Conservation (phyloP, 2,888 invertebrate species). For the Rhamphomyia laevipes region DNA sequence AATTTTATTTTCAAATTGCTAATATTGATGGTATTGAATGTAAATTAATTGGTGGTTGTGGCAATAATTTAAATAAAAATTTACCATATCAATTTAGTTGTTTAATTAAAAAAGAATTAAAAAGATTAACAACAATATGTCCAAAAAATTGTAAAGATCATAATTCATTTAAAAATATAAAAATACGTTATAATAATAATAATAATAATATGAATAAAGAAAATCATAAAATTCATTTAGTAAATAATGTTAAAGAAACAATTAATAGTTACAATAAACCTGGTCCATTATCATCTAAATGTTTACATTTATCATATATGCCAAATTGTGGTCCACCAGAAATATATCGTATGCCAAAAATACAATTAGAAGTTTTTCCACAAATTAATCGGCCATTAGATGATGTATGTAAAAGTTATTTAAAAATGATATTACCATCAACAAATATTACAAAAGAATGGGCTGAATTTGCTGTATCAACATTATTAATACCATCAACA, state of each 20-base stretch:
- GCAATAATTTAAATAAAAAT: slow-evolving; percentile 27
- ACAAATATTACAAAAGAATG: slow-evolving; percentile 33
- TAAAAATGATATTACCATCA: slow-evolving; percentile 32
- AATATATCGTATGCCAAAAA: slow-evolving; percentile 32
- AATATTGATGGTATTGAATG: slow-evolving; percentile 24
- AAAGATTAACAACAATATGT: slow-evolving; percentile 22
- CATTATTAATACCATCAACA: slow-evolving; percentile 18
- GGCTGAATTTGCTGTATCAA: slow-evolving; percentile 37
- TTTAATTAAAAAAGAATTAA: slow-evolving; percentile 7
- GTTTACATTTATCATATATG: slow-evolving; percentile 16
- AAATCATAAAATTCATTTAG: no score
- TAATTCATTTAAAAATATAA: no score
- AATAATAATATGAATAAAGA: neutral
- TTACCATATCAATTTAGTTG: slow-evolving; percentile 22
- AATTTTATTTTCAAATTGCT: slow-evolving; percentile 32
- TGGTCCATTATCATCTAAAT: slow-evolving; percentile 32
- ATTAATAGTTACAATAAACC: slow-evolving; percentile 16
- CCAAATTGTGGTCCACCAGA: slow-evolving; percentile 29
- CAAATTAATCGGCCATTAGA: slow-evolving; percentile 28
- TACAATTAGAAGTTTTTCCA: slow-evolving; percentile 33
- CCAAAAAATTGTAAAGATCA: neutral
- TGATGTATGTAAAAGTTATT: slow-evolving; percentile 32
- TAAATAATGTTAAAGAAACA: no score
- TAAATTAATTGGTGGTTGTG: slow-evolving; percentile 28
- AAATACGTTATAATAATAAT: no score